Evolutionary conservation across 92 coral and sea anemone species (phyloP).

Genomic region (Zoanthus sansibaricus): DNA sequence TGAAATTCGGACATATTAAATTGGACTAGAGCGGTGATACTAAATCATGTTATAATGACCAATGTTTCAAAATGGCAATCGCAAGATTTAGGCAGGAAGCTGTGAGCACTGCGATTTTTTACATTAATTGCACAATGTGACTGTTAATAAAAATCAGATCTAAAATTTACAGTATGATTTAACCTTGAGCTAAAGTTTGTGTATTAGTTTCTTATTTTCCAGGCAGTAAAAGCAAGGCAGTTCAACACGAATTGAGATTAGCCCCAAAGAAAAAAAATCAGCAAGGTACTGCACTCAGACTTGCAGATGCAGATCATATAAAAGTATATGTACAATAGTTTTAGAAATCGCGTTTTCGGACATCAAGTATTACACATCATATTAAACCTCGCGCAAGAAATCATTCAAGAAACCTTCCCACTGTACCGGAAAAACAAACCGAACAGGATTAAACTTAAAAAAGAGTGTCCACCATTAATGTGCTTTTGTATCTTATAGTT

Average conservation of each 20-base stretch:
- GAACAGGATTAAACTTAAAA: no score
- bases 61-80: slow-evolving; percentile 12
- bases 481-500: no score
- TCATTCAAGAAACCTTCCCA: not conserved
- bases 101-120: slow-evolving; percentile 10
- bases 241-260: slow-evolving; percentile 18
- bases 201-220: slow-evolving; percentile 10
- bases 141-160: slow-evolving; percentile 8
- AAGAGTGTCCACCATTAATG: no score
- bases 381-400: not conserved
- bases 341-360: not conserved
- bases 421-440: no score
- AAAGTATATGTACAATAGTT: slow-evolving; percentile 6
- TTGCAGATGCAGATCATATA: slow-evolving; percentile 19
- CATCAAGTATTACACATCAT: not conserved
- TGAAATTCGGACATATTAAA: no score
- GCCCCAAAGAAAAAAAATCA: not conserved
- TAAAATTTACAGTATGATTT: not conserved
- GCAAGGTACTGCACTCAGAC: slow-evolving; percentile 16
- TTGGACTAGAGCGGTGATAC: no score
- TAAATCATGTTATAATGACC: not conserved
- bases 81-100: slow-evolving; percentile 12
- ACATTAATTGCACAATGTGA: slow-evolving; percentile 3
- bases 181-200: slow-evolving; percentile 12
- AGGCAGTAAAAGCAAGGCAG: slow-evolving; percentile 20